Conservation (phyloP, 1,140 invertebrate species). For the Neuroterus valhalla region DNA sequence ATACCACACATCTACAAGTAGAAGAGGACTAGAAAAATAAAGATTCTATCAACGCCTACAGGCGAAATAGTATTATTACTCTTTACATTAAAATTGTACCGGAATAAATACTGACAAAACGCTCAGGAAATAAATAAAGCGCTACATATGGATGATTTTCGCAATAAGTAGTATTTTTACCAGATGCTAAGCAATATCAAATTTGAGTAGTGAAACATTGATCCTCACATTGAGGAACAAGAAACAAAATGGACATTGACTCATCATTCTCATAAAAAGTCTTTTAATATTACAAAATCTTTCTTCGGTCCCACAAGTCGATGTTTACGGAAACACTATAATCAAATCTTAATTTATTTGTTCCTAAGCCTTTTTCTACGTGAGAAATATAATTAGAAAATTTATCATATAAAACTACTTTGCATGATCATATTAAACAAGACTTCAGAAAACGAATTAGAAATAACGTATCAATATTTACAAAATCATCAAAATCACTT, state of each 20-base stretch:
- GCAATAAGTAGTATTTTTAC: neutral
- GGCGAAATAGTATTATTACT: slow-evolving; percentile 9
- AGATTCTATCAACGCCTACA: slow-evolving; percentile 35
- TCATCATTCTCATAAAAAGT: slow-evolving; percentile 32
- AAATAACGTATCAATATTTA: no score
- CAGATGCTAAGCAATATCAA: slow-evolving; percentile 7
- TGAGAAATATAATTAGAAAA: slow-evolving; percentile 7
- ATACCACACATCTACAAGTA: slow-evolving; percentile 27
- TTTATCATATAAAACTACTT: slow-evolving; percentile 21
- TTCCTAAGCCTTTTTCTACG: neutral
- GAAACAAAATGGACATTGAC: slow-evolving; percentile 36
- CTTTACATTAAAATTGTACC: slow-evolving; percentile 22
- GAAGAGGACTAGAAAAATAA: slow-evolving; percentile 45
- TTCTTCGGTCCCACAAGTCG: slow-evolving; percentile 30
- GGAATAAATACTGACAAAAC: slow-evolving; percentile 21
- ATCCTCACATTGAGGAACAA: slow-evolving; percentile 2
- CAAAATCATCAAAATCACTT: no score
- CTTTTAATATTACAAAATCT: slow-evolving; percentile 5
- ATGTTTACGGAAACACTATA: slow-evolving; percentile 14
- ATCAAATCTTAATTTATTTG: neutral
- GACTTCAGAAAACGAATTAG: no score
- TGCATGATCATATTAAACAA: neutral
- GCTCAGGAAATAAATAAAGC: no score
- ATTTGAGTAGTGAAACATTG: neutral
- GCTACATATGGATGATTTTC: neutral